These are phyloP conservation scores for Hydroisotoma schaefferi DNA, from an alignment of 2,888 invertebrate genomes.

Conservation along the genomic window DNA sequence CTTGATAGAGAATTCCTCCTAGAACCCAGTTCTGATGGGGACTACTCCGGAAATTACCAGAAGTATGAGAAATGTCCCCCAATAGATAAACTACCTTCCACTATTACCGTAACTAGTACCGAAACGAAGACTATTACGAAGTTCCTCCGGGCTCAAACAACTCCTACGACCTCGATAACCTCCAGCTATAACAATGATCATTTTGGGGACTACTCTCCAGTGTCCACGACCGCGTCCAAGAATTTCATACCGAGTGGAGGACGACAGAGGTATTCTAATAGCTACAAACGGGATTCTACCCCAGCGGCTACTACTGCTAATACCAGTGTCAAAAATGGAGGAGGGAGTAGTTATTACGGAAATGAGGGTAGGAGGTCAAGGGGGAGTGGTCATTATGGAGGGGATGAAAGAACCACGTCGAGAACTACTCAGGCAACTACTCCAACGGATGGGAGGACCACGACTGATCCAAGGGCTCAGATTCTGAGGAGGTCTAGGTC, in stretches of 20 bases:
- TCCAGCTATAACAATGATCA: neutral
- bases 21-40: slow-evolving; percentile 38
- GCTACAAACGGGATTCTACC: neutral
- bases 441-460: neutral
- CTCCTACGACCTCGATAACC: slow-evolving; percentile 18
- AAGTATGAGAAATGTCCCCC: slow-evolving; percentile 39
- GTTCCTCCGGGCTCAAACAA: slow-evolving; percentile 29
- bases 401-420: neutral
- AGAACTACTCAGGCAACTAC: neutral
- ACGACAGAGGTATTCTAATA: neutral
- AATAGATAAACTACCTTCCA: slow-evolving; percentile 19
- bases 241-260: neutral
- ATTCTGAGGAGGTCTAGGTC: slow-evolving; percentile 31
- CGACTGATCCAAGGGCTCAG: slow-evolving; percentile 29
- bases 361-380: no score
- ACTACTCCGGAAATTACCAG: slow-evolving; percentile 34
- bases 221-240: neutral
- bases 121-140: slow-evolving; percentile 35
- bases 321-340: neutral
- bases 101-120: slow-evolving; percentile 26
- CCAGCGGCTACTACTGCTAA: neutral
- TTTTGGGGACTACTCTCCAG: neutral
- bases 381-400: no score
- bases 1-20: slow-evolving; percentile 27
- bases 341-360: no score